Conservation (phyloP, 2,888 invertebrate species). For the Pseudococcus longispinus region DNA sequence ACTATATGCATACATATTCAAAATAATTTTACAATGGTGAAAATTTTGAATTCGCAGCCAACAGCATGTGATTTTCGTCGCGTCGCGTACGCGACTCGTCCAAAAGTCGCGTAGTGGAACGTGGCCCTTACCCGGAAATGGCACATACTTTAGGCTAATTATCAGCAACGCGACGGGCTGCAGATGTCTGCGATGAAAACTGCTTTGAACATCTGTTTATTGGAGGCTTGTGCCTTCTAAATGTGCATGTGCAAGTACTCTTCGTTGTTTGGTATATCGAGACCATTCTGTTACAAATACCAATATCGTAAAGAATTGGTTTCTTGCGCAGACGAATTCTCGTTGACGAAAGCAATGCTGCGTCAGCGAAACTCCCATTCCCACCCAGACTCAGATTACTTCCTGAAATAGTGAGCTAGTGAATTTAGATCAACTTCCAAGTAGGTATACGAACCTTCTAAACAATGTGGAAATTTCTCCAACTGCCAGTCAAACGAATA, state of each 20-base stretch:
- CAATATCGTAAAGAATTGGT: background rate
- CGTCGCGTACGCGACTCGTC: too few relatives aligned
- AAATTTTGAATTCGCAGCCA: too few relatives aligned
- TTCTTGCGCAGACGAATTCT: background rate
- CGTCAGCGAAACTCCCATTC: background rate
- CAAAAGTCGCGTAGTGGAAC: too few relatives aligned
- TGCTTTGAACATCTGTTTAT: background rate
- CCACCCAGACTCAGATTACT: background rate
- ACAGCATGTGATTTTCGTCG: too few relatives aligned
- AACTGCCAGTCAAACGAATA: background rate
- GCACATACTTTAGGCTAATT: background rate
- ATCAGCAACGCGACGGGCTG: background rate
- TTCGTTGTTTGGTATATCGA: background rate
- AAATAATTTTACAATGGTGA: too few relatives aligned
- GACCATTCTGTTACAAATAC: background rate
- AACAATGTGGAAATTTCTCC: background rate
- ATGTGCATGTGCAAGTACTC: background rate
- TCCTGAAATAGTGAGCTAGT: too few relatives aligned
- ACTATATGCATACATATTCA: too few relatives aligned
- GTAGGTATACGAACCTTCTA: background rate
- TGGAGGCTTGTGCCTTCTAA: background rate
- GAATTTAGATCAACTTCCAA: too few relatives aligned
- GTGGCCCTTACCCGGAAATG: background rate
- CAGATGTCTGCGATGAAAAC: constrained; percentile 14
- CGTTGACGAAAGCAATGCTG: background rate